Base-by-base conservation (phyloP, 1,140 invertebrate species). In the Mamestra configurata region DNA sequence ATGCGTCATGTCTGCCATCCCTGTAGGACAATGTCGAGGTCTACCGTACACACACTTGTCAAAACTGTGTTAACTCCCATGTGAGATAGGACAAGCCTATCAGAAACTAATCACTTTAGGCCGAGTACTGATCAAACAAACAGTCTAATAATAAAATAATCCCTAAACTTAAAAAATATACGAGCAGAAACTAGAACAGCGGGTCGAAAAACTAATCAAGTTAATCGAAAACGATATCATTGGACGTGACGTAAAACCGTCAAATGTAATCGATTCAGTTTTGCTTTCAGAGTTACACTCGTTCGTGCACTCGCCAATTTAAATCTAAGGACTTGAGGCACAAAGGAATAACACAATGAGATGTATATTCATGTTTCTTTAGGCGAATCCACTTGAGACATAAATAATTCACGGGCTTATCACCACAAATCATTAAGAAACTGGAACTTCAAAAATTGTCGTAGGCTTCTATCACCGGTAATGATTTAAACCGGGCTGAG, bases 201-300 rank as follows among this genome's bases (percentile, higher is more conserved):
- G 5, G 46, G 46, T 71, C 46, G 49, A 70, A 27, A 71, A 53
- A 5, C 46, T 24, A 31, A 53, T 71, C 49, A 31, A 27, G 37
- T 7, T 51, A 51, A 53, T 71, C 5, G 24, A 71, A 71, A 31
- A 6, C 15, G 15, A 7, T 49, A 22, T 71, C 24, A 31, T 71
- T 71, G 27, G 24, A 71, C 20, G 13, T 71, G 46, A 71, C 22
- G 24, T 37, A 15, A 68, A 43, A 68, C 43, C 13, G 22, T 4
- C 31, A 43, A 43, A 68, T 68, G 64, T 13, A 43, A 68, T 68
- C 64, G 64, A 43, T 68, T 66, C 35, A 35, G 35, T 66, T 66
- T 59, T 43, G 18, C 37, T 68, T 43, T 43, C 37, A 11, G 37
- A 24, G 37, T 68, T 68, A 37, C 35, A 46, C 37, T 43, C 7